Base-by-base conservation (phyloP, 1,140 invertebrate genomes). In the Zaprionus africanus region DNA sequence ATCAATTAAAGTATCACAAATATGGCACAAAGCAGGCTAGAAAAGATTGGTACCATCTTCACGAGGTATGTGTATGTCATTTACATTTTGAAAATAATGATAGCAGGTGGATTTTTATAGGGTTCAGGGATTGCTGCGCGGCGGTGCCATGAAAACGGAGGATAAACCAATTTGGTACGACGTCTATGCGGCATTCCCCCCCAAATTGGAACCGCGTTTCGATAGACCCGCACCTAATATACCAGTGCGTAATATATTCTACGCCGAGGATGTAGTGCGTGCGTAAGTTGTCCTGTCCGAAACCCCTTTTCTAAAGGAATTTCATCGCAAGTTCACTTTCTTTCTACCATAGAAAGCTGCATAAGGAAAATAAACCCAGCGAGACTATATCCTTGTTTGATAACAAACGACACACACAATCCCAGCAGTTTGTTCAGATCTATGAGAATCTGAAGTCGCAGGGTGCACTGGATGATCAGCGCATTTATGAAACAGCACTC, bases 151-250 rank as follows among this genome's bases (percentile, higher is more conserved):
- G 85, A 95, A 95, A 88, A 92, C 95, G 26, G 95, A 96, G 81
- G 97, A 98, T 78, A 94, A 95, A 74, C 98, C 98, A 4, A 53
- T 98, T n/a, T 99, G 98, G 97, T 98, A 96, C 92, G 96, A 97
- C 92, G 92, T 99, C 17, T 98, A 98, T 88, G 94, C 96, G 93
- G 95, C 96, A 12, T 98, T 98, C 93, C 98, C 98, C 7, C 98
- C 98, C 4, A 95, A 96, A 76, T 92, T 95, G 49, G 96, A 97
- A 84, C 98, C 98, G 9, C 93, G 93, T 43, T 97, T 94, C 93
- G 95, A 96, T 54, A 94, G 96, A 82, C 94, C 94, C 28, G 93
- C 94, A 36, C 93, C 95, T 1, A 93, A 94, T 17, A 80, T 94
- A 38, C 91, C 94, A 53, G 93, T 97, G 12, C 94, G 91, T 78